Base-by-base conservation (phyloP, 1,140 invertebrate species). In the Camponotus pennsylvanicus region DNA sequence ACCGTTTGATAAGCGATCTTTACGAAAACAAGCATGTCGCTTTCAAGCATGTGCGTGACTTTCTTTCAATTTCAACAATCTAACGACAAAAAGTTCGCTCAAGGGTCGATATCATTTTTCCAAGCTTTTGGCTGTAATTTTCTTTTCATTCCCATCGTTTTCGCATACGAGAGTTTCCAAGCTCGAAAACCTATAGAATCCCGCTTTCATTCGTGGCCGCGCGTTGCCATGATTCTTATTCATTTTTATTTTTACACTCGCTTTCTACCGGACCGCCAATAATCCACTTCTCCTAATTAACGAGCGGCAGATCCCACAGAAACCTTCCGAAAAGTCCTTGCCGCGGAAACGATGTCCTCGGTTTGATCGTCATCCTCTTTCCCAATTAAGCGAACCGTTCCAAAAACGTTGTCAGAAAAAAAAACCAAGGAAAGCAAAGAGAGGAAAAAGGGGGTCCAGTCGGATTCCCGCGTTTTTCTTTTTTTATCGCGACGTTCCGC, bases 261-360 rank as follows among this genome's bases (percentile, higher is more conserved):
- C 13, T 27, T 21, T 32, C 61, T 73, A 45, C 66, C 27, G 34
- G 40, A 75, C 32, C 69, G 32, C n/a, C 69, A 32, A 83, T 83
- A 83, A 83, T 63, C 55, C 40, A 75, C 57, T 75, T 83, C 32
- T 75, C 57, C 79, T 83, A 83, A 83, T 83, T 83, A 75, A 83
- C 73, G 67, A 82, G 79, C 67, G 64, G 27, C 34, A 61, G 13
- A 6, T 70, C 11, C 18, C 52, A 18, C 18, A 59, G 37, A 52
- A 27, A 71, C 55, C 55, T 34, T 66, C 37, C 55, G 34, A 85
- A 77, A 77, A 66, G 21, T 66, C 15, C 63, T 78, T 21, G 45
- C 59, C 21, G 34, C 11, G 42, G 5, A 27, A 84, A 49, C 55
- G 45, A 49, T 49, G 21, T 77, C 32, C 73, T 64, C 73, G 34